Evolutionary conservation across 2,113 vertebrate genomes (phyloP).

Genomic region (Camelus bactrianus): DNA sequence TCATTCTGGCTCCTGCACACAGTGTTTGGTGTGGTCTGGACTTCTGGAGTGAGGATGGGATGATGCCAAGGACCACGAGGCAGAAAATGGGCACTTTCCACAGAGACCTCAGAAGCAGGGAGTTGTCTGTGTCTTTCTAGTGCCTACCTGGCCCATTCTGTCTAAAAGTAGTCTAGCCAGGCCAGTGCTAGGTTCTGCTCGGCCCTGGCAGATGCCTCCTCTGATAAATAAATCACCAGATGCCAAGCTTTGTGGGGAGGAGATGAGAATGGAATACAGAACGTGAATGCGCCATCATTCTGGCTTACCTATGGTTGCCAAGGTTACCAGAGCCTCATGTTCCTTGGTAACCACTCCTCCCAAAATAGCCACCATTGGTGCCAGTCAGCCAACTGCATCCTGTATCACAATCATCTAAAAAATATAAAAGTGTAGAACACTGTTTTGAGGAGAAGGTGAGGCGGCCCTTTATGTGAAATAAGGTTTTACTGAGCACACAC

Average conservation of each 20-base stretch:
- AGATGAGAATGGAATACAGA: not conserved
- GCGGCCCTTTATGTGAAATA: not conserved
- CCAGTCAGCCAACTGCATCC: not conserved
- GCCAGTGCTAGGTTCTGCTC: not conserved
- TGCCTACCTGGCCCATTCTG: not conserved
- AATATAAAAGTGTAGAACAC: too few relatives aligned
- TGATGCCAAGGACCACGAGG: too few relatives aligned
- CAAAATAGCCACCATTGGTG: slow-evolving; percentile 68
- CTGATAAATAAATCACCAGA: not conserved
- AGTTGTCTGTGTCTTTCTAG: not conserved
- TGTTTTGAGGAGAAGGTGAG: not conserved
- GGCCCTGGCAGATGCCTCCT: not conserved
- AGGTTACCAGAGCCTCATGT: slow-evolving; percentile 72
- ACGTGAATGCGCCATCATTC: not conserved
- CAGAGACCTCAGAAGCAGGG: not conserved
- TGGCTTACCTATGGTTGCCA: slow-evolving; percentile 78
- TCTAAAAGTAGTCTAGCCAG: not conserved
- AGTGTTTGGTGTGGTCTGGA: not conserved
- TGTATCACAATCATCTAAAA: not conserved
- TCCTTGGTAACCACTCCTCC: slow-evolving; percentile 79
- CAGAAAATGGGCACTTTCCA: not conserved
- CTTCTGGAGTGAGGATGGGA: not conserved
- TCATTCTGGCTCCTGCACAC: accelerated
- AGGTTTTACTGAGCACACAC: not conserved
- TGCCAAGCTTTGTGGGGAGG: not conserved